These are phyloP conservation scores for Lineus longissimus DNA, from an alignment of 1,140 invertebrate genomes.

Conservation along the genomic window DNA sequence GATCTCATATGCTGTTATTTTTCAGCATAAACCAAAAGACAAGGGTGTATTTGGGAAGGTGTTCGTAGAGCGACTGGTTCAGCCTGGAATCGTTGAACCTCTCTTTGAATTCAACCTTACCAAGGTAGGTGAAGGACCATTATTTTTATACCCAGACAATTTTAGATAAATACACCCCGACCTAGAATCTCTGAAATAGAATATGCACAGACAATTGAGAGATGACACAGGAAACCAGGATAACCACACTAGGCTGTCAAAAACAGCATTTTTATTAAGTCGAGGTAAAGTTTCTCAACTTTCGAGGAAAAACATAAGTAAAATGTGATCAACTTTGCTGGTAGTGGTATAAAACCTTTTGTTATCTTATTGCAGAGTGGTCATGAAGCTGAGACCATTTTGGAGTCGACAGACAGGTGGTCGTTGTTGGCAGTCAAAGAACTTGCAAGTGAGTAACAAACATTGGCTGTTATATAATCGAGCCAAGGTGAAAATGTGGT, in stretches of 20 bases:
- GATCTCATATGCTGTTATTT: no score
- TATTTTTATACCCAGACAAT: no score
- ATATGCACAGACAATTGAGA: no score
- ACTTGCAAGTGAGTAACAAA: constrained; percentile 26
- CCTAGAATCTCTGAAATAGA: no score
- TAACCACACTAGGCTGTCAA: no score
- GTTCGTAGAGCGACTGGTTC: constrained; percentile 27
- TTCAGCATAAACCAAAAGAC: constrained; percentile 29
- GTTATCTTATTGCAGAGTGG: constrained; percentile 24
- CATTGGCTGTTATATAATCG: not conserved
- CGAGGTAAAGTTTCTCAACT: no score
- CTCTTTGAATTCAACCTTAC: constrained; percentile 45
- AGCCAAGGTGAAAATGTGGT: no score
- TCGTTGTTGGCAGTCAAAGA: constrained; percentile 33
- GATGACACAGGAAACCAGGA: no score
- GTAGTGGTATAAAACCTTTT: not conserved
- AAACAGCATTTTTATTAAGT: no score
- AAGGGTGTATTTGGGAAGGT: constrained; percentile 45
- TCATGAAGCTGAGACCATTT: constrained; percentile 27
- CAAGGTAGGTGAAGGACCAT: constrained; percentile 26
- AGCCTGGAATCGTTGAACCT: constrained; percentile 21
- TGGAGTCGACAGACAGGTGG: constrained; percentile 29
- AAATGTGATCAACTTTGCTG: no score
- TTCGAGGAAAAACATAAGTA: no score
- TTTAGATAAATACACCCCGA: no score